These are phyloP conservation scores for Falco biarmicus DNA, from an alignment of 2,797 vertebrate species.

Conservation along the genomic window DNA sequence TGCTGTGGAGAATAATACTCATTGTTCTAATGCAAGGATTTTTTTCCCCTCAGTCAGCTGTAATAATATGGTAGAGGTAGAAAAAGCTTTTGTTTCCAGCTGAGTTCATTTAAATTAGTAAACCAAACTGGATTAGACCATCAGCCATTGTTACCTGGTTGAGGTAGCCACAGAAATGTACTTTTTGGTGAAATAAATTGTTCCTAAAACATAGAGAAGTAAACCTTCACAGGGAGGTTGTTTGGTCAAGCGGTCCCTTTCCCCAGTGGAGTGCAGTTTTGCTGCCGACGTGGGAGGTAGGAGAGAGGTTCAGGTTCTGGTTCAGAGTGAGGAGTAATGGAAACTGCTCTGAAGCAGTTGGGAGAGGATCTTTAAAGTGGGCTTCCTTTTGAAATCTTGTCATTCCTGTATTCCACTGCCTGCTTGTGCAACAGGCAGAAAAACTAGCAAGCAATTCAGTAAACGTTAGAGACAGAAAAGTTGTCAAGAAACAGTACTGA, in stretches of 20 bases:
- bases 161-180: background rate
- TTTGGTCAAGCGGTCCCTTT: background rate
- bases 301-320: background rate
- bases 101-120: background rate
- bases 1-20: background rate
- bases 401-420: background rate
- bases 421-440: background rate
- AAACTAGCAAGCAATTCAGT: background rate
- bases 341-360: background rate
- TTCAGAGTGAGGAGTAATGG: background rate
- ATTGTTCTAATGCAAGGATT: background rate
- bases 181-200: background rate
- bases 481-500: background rate
- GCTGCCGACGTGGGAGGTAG: background rate
- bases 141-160: background rate
- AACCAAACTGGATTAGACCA: background rate
- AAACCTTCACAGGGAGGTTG: background rate
- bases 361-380: background rate
- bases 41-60: background rate
- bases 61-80: background rate
- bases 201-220: background rate
- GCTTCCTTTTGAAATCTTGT: background rate
- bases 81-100: background rate
- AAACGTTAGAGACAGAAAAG: background rate
- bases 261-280: rapidly evolving